Evolutionary conservation across 2,113 vertebrate genomes (phyloP).

Genomic region (Leptobrachium ailaonicum): DNA sequence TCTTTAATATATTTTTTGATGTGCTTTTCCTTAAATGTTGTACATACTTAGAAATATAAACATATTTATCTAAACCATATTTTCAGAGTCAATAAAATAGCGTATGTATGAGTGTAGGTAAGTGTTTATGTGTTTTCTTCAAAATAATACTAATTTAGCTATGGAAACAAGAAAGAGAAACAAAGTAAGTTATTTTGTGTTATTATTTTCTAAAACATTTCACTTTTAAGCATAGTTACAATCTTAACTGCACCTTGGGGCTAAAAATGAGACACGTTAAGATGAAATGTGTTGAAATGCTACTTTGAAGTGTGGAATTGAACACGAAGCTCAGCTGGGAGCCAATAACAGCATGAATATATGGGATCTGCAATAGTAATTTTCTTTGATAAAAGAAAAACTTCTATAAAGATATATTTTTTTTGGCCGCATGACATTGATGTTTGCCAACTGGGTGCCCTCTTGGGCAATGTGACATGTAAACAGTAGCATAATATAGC

Average conservation of each 20-base stretch:
- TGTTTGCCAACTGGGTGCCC: not conserved
- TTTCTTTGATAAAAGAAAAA: conserved; percentile 31
- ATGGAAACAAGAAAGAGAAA: conserved; percentile 7
- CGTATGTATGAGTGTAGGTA: too few species aligned
- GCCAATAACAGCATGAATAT: conserved; percentile 39
- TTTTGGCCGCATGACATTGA: conserved; percentile 11
- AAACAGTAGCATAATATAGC: not conserved
- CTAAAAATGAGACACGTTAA: conserved; percentile 38
- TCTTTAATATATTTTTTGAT: too few species aligned
- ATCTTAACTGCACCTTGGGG: conserved; percentile 39
- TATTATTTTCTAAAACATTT: conserved; percentile 29
- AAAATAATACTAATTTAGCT: not conserved
- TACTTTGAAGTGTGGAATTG: conserved; percentile 44
- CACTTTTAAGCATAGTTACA: conserved; percentile 33
- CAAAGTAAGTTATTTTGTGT: conserved; percentile 10
- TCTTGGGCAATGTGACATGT: not conserved
- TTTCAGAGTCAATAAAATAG: too few species aligned
- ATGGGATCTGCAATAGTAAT: conserved; percentile 31
- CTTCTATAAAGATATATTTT: not conserved
- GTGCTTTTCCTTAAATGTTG: too few species aligned
- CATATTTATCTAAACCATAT: too few species aligned
- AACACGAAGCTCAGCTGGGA: conserved; percentile 36
- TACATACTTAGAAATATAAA: too few species aligned
- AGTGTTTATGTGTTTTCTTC: not conserved
- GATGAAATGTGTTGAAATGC: conserved; percentile 40